Base-by-base conservation (phyloP, 2,888 invertebrate species). In the Liodrosophila aerea region DNA sequence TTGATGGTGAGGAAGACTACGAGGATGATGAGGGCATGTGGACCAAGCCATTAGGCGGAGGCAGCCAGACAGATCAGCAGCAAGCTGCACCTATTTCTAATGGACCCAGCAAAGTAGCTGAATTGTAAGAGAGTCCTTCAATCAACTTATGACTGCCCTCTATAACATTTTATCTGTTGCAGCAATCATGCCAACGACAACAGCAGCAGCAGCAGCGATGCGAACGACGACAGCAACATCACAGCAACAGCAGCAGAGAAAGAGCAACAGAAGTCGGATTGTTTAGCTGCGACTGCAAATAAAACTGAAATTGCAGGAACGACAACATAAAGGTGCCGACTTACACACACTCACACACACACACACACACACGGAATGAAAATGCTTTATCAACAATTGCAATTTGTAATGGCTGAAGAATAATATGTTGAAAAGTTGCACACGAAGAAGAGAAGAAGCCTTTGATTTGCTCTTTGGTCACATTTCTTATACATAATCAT, bases 21-120 rank as follows among this genome's bases (percentile, higher is more conserved):
- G 87, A 88, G 58, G 88, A 88, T 52, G 87, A 88, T 45, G 87
- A 88, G 46, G 88, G 88, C 47, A 88, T 88, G 87, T 88, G 88
- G 88, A 88, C 88, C 16, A 88, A 88, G 52, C 87, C 88, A n/a
- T 53, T 88, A 5, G 22, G 22, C 15, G 87, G 87, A n/a, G 73
- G 64, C 41, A 74, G 64, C 49, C 72, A 63, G n/a, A 53, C 73
- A 4, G 64, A 71, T n/a, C 41, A 57, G n/a, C 65, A 54, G 29
- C 59, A 41, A 30, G 11, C 62, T 18, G 36, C 62, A 1, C 22
- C 70, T 15, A 56, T 73, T 18, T 62, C 72, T 16, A 88, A 88
- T 54, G 87, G 87, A 11, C 87, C 88, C 47, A 75, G 61, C 47
- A 73, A 81, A 70, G 45, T 52, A 16, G 66, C 66, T 37, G 77